Evolutionary conservation across 2,888 invertebrate species (phyloP).

Genomic region (Amphiduros pacificus): DNA sequence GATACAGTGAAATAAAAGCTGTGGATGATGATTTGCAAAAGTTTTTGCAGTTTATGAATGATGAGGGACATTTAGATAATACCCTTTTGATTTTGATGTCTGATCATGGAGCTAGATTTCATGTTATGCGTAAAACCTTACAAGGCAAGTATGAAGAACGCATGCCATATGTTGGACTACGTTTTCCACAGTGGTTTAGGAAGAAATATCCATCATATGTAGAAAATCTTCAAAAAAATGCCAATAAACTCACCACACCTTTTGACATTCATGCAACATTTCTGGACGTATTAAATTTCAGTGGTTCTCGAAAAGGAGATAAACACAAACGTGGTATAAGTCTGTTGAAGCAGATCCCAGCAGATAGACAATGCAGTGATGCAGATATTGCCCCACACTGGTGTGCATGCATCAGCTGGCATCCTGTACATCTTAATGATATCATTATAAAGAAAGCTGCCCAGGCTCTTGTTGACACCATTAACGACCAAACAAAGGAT

Average conservation of each 20-base stretch:
- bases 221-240: constrained; percentile 67
- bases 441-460: constrained; percentile 21
- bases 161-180: constrained; percentile 81
- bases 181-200: constrained; percentile 74
- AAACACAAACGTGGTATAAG: constrained; percentile 43
- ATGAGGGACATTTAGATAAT: constrained; percentile 71
- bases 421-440: constrained; percentile 3
- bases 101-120: constrained; percentile 83
- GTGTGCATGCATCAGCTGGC: constrained; percentile 78
- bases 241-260: constrained; percentile 75
- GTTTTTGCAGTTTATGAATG: constrained; percentile 65
- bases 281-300: constrained; percentile 67
- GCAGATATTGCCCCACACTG: constrained; percentile 92
- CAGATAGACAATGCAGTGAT: constrained; percentile 77
- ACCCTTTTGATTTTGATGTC: constrained; percentile 86
- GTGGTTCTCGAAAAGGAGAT: constrained; percentile 24
- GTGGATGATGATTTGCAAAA: constrained; percentile 76
- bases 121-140: constrained; percentile 77
- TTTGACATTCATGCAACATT: constrained; percentile 86
- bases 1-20: constrained; percentile 79
- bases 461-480: constrained; percentile 9
- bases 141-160: constrained; percentile 92
- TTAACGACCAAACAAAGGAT: constrained; percentile 22
- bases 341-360: constrained; percentile 61
- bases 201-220: constrained; percentile 67